A percentile compares a stretch with the other conserved stretches of the same genome.
Conservation (phyloP, 2,888 invertebrate species). For the Thymelicus acteon region DNA sequence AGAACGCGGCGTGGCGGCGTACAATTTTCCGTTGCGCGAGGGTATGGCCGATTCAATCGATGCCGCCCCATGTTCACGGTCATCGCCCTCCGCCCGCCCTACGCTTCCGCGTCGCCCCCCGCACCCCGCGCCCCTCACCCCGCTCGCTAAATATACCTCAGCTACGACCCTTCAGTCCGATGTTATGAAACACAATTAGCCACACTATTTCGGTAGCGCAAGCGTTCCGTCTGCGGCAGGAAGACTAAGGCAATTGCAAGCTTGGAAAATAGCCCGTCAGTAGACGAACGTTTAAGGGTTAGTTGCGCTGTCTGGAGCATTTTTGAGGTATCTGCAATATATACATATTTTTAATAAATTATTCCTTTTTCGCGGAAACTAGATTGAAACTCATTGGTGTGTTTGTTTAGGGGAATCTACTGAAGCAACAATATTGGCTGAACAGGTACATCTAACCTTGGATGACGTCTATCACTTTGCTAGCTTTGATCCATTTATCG, state of each 20-base stretch:
- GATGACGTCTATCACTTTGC: not conserved
- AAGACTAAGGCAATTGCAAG: slow-evolving; percentile 50
- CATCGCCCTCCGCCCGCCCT: slow-evolving; percentile 85
- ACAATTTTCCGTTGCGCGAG: slow-evolving; percentile 81
- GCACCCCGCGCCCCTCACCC: slow-evolving; percentile 48
- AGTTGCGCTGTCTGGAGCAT: not conserved
- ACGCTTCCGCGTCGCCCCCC: slow-evolving; percentile 78
- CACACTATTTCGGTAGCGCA: slow-evolving; percentile 71
- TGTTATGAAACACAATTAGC: slow-evolving; percentile 81
- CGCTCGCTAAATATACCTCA: slow-evolving; percentile 73
- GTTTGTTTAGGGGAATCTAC: too few species aligned
- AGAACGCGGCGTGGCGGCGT: slow-evolving; percentile 34
- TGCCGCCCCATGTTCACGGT: slow-evolving; percentile 84
- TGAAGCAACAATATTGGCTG: not conserved
- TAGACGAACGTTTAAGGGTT: slow-evolving; percentile 2
- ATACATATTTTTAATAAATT: too few species aligned
- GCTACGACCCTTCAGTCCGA: slow-evolving; percentile 70
- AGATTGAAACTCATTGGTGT: too few species aligned
- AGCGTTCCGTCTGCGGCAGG: slow-evolving; percentile 55
- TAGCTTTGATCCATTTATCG: slow-evolving; percentile 9
- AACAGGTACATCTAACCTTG: not conserved
- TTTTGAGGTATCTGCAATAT: not conserved
- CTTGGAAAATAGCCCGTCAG: slow-evolving; percentile 38
- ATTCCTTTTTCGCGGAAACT: not conserved
- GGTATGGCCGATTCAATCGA: slow-evolving; percentile 80